Base-by-base conservation (phyloP, 2,888 invertebrate genomes). In the Andrena haemorrhoa region DNA sequence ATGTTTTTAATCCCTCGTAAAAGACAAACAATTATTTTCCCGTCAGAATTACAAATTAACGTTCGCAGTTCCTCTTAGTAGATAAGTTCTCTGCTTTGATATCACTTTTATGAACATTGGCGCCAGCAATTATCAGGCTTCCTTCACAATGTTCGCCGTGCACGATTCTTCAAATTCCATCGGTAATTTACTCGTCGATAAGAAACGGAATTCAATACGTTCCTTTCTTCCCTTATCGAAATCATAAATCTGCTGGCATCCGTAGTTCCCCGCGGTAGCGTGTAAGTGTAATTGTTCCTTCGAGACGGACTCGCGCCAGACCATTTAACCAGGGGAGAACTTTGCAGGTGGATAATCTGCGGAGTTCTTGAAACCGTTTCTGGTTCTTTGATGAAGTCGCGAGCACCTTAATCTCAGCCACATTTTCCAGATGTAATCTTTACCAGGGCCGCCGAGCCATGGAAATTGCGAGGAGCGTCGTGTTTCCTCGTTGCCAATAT, bases 281-380 rank as follows among this genome's bases (percentile, higher is more conserved):
- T 79, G 81, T 66, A 70, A 74, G 79, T 79, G 61, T 79, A 82
- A 82, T 79, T 79, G 65, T 79, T 70, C 73, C 78, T 53, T 2
- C 41, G 77, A 35, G 66, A 35, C 31, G 68, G 56, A 69, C 49
- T 58, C 20, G 73, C 49, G 58, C 69, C 69, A 66, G 53, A n/a
- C 69, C 65, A 70, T 81, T 81, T 66, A 81, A 79, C 70, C 65
- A n/a, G 51, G 47, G 29, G 65, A 82, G 79, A 56, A 20, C 63
- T 82, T 82, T 70, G 51, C 53, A 60, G 73, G 31, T 29, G 73
- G 47, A 60, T 81, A 81, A 81, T 79, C 69, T 60, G 56, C 51
- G 16, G 64, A 79, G 74, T 79, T 81, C 81, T 74, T 69, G 69
- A 65, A 79, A 51, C 70, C 53, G 78, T 78, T 73, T 61, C 81